phyloP scores from a whole-genome alignment of 2,113 vertebrate genomes.

The Neogobius melanostomus region DNA sequence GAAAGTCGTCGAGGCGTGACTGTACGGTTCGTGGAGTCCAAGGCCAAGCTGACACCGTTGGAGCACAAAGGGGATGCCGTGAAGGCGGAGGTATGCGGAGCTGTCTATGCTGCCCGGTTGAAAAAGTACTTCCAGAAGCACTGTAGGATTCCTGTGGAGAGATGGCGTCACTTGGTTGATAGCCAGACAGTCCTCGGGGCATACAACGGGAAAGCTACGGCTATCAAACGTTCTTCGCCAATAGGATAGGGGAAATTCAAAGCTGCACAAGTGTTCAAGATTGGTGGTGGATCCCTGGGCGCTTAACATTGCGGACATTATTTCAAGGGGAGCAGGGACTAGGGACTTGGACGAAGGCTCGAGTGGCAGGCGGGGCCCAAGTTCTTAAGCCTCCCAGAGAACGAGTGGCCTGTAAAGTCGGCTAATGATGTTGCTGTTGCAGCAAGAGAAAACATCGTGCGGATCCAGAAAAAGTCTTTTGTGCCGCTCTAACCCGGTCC shows the following conservation, averaged over 20 bases:
- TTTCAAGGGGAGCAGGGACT: neutral
- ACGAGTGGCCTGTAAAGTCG: slow-evolving; percentile 9
- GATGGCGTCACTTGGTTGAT: slow-evolving; percentile 32
- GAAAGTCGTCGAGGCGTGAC: too few relatives aligned
- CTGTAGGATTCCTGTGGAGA: neutral
- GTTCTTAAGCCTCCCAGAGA: slow-evolving; percentile 2
- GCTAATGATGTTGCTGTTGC: neutral
- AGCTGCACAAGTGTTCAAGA: neutral
- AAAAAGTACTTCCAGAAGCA: slow-evolving; percentile 31
- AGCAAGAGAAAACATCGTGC: neutral
- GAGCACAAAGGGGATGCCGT: slow-evolving; percentile 22
- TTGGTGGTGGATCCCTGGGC: slow-evolving; percentile 22
- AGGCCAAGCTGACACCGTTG: too few relatives aligned
- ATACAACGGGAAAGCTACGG: slow-evolving; percentile 28
- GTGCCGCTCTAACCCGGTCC: too few relatives aligned
- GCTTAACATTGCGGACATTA: slow-evolving; percentile 12
- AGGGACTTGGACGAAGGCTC: neutral
- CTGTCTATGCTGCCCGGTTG: slow-evolving; percentile 18
- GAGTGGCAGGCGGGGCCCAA: slow-evolving; percentile 15
- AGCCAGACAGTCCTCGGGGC: slow-evolving; percentile 38
- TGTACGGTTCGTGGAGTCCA: too few relatives aligned
- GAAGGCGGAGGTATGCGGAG: slow-evolving; percentile 26
- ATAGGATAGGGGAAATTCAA: slow-evolving; percentile 40
- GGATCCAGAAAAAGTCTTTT: neutral
- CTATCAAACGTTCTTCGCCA: slow-evolving; percentile 30